Base-by-base conservation (phyloP, 1,140 invertebrate species). In the Penaeus vannamei region DNA sequence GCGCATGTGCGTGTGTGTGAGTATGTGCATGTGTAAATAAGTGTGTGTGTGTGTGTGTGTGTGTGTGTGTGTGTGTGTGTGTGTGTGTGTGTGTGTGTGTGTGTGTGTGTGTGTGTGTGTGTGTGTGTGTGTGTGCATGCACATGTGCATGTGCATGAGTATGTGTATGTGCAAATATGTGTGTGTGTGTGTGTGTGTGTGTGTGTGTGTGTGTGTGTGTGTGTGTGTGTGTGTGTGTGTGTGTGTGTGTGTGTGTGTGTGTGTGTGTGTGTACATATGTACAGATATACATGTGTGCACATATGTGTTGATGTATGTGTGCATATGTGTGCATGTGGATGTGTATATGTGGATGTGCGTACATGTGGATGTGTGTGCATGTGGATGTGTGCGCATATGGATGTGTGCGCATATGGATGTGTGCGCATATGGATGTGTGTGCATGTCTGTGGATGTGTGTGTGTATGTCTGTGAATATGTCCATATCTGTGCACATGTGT, bases 1-100 rank as follows among this genome's bases (percentile, higher is more conserved):
- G n/a, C 36, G 42, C n/a, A 42, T 79, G 42, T 79, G n/a, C n/a
- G 42, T 79, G n/a, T 79, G 42, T 42, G n/a, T 79, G 42, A 53
- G n/a, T 42, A 20, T 79, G n/a, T 79, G 42, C n/a, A 42, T 79
- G 42, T 79, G 42, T 42, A 42, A 53, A 20, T 79, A 20, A 4
- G 10, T 79, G 42, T 79, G 10, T 42, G 42, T 79, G 10, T 79
- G 42, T 42, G n/a, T 79, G 46, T 19, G 20, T n/a, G 22, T 26
- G 20, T 26, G 14, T 17, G 12, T 32, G n/a, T 7, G 12, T n/a
- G 66, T 26, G n/a, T 69, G 22, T 17, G 20, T 69, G 32, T 69
- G 20, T n/a, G 32, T 69, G 20, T 69, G 32, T n/a, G 20, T 69
- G 32, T 69, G 20, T n/a, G 32, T 69, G 20, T 69, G 32, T n/a